A percentile compares a stretch with the other conserved stretches of the same genome.
phyloP scores from a whole-genome alignment of 2,113 vertebrate genomes.

The Esox niger region DNA sequence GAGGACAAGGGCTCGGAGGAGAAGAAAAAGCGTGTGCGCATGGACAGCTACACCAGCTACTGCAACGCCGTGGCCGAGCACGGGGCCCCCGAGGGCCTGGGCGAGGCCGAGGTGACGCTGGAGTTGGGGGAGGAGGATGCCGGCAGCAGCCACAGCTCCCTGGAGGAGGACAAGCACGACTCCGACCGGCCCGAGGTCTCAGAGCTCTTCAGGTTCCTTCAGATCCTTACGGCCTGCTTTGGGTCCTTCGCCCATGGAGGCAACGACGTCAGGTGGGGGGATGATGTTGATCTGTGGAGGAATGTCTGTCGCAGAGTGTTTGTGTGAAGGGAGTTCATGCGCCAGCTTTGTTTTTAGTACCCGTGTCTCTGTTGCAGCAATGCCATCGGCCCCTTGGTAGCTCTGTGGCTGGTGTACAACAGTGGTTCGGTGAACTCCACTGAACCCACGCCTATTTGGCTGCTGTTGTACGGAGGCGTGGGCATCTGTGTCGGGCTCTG shows the following conservation, averaged over 20 bases:
- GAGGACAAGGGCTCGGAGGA: conserved; percentile 54
- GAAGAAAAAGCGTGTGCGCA: conserved; percentile 82
- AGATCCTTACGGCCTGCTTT: conserved; percentile 96
- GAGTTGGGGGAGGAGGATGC: conserved; percentile 64
- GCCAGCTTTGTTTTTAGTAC: neutral
- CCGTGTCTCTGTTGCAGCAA: conserved; percentile 76
- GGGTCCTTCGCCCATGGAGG: conserved; percentile 97
- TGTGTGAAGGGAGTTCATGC: neutral
- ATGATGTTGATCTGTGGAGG: too few relatives aligned
- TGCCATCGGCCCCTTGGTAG: conserved; percentile 93
- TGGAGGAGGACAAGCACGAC: conserved; percentile 83
- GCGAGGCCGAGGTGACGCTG: conserved; percentile 68
- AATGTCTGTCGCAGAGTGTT: neutral
- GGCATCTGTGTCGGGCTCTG: conserved; percentile 95
- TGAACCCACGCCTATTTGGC: conserved; percentile 84
- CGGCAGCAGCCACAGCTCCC: conserved; percentile 76
- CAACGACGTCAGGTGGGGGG: conserved; percentile 90
- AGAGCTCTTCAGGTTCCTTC: conserved; percentile 93
- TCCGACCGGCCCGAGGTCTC: conserved; percentile 91
- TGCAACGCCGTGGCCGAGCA: conserved; percentile 92
- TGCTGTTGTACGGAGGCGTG: conserved; percentile 88
- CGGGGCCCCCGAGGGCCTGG: conserved; percentile 58
- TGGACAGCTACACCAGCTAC: conserved; percentile 99
- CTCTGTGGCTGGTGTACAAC: conserved; percentile 85
- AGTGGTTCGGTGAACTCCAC: conserved; percentile 69